Conservation (phyloP, 2,888 invertebrate genomes). For the Stegophylla sp. region DNA sequence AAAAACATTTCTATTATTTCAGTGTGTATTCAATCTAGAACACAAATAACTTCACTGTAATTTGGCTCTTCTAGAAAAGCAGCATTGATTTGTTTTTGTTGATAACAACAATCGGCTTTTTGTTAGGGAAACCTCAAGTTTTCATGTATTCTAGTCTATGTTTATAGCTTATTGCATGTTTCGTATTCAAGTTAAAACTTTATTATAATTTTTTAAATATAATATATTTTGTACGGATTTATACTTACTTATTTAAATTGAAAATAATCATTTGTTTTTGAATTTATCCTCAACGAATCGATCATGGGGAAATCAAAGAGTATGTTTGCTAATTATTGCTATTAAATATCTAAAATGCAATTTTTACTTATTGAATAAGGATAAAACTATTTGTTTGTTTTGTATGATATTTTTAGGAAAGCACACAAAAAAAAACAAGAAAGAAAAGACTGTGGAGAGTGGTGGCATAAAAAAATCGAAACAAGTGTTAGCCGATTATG, state of each 20-base stretch:
- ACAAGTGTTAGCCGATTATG: conserved; percentile 63
- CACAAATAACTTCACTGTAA: not conserved
- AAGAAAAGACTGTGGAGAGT: conserved; percentile 29
- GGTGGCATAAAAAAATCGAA: conserved; percentile 41
- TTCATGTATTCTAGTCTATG: not conserved
- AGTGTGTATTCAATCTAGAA: too few species aligned
- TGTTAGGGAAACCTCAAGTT: not conserved
- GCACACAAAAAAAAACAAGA: conserved; percentile 52
- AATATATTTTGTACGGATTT: not conserved
- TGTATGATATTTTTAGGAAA: conserved; percentile 29
- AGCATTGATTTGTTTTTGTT: not conserved
- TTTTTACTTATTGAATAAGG: not conserved
- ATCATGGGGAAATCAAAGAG: conserved; percentile 51
- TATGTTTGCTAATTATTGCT: not conserved
- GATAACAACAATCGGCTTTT: not conserved
- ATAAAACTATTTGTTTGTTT: not conserved
- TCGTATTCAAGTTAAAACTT: too few species aligned
- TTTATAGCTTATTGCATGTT: not conserved
- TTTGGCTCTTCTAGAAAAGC: not conserved
- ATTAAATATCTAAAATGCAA: not conserved
- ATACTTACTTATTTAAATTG: not conserved
- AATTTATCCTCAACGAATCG: not conserved
- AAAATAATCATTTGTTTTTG: not conserved
- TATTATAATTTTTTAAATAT: too few species aligned
- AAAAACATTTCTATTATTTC: not conserved